phyloP scores from a whole-genome alignment of 2,797 vertebrate genomes.

The Pelodytes ibericus region DNA sequence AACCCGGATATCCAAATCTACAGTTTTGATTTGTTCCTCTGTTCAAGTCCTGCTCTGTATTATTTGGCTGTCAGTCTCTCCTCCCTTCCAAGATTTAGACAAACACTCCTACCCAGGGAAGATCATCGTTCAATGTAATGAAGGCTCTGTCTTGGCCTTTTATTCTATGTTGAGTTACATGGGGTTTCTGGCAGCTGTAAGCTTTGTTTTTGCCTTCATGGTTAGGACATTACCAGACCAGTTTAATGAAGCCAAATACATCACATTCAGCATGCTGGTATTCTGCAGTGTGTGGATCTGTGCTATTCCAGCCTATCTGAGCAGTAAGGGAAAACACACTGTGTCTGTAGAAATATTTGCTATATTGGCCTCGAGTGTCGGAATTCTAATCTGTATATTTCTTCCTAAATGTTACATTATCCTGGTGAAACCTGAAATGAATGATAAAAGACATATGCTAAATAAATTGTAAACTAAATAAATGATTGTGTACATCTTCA shows the following conservation, averaged over 20 bases:
- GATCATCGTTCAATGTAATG: constrained; percentile 5
- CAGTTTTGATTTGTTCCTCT: constrained; percentile 6
- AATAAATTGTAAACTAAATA: too few species aligned
- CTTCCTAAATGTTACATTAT: too few species aligned
- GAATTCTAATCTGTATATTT: too few species aligned
- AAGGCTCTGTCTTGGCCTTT: not conserved
- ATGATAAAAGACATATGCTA: too few species aligned
- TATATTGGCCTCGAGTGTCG: not conserved
- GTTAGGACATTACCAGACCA: constrained; percentile 6
- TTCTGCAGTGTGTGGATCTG: constrained; percentile 4
- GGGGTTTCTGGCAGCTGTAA: constrained; percentile 8
- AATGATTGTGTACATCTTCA: too few species aligned
- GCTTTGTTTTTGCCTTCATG: constrained; percentile 11
- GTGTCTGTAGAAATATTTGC: not conserved
- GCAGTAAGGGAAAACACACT: not conserved
- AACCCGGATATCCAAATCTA: not conserved
- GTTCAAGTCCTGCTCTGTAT: constrained; percentile 26
- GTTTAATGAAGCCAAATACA: constrained; percentile 13
- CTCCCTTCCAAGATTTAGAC: not conserved
- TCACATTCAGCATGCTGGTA: not conserved
- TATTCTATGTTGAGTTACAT: not conserved
- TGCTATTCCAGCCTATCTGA: not conserved
- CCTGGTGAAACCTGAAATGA: too few species aligned
- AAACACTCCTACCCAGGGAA: not conserved
- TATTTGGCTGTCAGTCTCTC: constrained; percentile 1